These are phyloP conservation scores for Steinernema carpocapsae DNA, from an alignment of 2,888 invertebrate genomes.

Conservation along the genomic window DNA sequence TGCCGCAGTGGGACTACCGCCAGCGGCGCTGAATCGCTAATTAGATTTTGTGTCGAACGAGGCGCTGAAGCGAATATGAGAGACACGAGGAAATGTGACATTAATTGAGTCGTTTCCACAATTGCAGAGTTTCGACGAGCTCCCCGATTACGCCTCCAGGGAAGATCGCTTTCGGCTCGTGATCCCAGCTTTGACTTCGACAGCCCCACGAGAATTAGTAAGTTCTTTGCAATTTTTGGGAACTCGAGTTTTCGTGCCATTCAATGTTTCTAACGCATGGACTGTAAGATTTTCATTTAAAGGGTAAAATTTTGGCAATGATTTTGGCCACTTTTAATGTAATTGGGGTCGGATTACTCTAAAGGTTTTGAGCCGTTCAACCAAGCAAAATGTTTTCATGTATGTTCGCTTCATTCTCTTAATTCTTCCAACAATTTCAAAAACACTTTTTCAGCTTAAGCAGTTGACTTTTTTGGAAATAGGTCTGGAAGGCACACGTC, in stretches of 20 bases:
- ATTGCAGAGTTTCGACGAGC: constrained; percentile 31
- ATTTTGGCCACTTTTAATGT: too few relatives aligned
- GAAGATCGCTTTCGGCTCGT: constrained; percentile 35
- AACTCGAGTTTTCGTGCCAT: background rate
- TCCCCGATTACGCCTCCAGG: constrained; percentile 30
- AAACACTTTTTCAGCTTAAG: too few relatives aligned
- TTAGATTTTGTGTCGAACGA: constrained; percentile 11
- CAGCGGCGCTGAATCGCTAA: constrained; percentile 9
- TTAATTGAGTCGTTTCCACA: constrained; percentile 28
- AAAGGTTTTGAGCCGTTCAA: too few relatives aligned
- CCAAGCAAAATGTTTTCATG: too few relatives aligned
- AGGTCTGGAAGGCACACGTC: too few relatives aligned
- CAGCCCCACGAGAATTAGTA: background rate
- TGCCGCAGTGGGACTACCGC: background rate
- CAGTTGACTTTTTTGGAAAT: too few relatives aligned
- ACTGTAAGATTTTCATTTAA: too few relatives aligned
- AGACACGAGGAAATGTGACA: constrained; percentile 17
- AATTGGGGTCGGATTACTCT: too few relatives aligned
- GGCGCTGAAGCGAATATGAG: background rate
- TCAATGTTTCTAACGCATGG: background rate
- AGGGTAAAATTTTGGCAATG: too few relatives aligned
- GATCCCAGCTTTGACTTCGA: constrained; percentile 32
- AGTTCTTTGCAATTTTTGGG: constrained; percentile 1
- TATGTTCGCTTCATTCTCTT: too few relatives aligned
- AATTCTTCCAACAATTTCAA: too few relatives aligned